Conservation (phyloP, 2,113 vertebrate genomes). For the Crypturellus undulatus region DNA sequence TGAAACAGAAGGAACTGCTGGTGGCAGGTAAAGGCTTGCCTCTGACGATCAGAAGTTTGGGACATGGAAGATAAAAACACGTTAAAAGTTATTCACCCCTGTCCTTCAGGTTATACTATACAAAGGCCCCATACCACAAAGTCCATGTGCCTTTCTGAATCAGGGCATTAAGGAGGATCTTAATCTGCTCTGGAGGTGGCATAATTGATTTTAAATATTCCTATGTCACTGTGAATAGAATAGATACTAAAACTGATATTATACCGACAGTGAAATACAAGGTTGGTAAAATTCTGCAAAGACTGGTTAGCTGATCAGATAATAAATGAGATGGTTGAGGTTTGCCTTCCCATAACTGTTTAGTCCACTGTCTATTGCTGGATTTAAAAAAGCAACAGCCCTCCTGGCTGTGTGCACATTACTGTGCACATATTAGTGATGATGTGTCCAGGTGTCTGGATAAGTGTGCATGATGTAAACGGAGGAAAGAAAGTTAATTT, state of each 20-base stretch:
- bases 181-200: background rate
- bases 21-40: background rate
- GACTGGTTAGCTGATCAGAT: background rate
- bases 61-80: background rate
- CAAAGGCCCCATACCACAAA: background rate
- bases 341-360: background rate
- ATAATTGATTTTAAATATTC: background rate
- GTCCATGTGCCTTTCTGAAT: background rate
- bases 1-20: background rate
- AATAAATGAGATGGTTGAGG: background rate
- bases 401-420: background rate
- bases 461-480: background rate
- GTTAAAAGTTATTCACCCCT: background rate
- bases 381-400: slow-evolving; percentile 14
- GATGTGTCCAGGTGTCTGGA: background rate
- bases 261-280: background rate
- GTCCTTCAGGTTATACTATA: background rate
- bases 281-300: background rate
- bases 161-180: fast-evolving
- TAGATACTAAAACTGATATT: background rate
- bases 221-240: background rate
- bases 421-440: background rate
- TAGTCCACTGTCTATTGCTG: background rate
- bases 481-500: background rate
- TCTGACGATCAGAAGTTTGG: background rate